phyloP scores from a whole-genome alignment of 2,113 vertebrate genomes.

The Heterochromis multidens region DNA sequence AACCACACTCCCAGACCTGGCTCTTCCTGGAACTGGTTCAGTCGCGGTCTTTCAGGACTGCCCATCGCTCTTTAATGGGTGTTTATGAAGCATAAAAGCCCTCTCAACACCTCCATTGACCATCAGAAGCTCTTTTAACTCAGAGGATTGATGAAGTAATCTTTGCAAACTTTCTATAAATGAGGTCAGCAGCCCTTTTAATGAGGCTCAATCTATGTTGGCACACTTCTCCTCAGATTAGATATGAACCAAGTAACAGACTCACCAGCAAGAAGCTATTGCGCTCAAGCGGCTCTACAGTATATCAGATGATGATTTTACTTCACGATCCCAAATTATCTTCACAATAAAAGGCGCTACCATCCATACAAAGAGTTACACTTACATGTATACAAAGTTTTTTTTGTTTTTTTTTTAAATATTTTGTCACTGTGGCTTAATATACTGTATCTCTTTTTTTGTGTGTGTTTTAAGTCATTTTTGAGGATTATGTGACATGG shows the following conservation, averaged over 20 bases:
- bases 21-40: constrained; percentile 73
- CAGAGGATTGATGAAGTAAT: background rate
- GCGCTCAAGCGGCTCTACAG: background rate
- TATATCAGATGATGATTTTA: background rate
- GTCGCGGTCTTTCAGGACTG: constrained; percentile 13
- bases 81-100: constrained; percentile 25
- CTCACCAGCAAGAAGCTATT: background rate
- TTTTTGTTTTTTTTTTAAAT: background rate
- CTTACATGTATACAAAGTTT: too few relatives aligned
- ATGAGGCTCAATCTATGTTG: background rate
- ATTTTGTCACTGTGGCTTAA: background rate
- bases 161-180: constrained; percentile 10
- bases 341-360: background rate
- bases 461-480: background rate
- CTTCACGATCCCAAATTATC: background rate
- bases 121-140: background rate
- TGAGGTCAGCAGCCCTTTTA: constrained; percentile 11
- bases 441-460: background rate
- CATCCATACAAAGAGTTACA: background rate
- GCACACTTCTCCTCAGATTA: constrained; percentile 25
- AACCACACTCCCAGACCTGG: constrained; percentile 77
- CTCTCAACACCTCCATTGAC: constrained; percentile 7
- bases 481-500: background rate
- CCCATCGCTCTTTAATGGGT: constrained; percentile 19
- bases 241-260: background rate